Conservation (phyloP, 2,113 vertebrate species). For the Psittacula cyanocephala region DNA sequence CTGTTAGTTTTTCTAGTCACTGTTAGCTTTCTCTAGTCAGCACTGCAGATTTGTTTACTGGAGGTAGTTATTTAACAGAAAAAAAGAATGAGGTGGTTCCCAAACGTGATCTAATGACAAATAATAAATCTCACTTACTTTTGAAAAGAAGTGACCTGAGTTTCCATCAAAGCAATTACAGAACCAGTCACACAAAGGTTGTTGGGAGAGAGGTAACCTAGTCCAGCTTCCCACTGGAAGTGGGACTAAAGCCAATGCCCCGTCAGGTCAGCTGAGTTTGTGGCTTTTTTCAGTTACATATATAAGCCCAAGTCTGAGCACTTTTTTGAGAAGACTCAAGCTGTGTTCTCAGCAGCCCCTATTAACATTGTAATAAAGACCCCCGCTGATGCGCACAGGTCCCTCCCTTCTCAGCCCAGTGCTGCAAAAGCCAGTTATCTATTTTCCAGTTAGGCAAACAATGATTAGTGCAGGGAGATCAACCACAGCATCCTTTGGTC, state of each 20-base stretch:
- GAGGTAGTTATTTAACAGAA: not conserved
- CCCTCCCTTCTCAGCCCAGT: not conserved
- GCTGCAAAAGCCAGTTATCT: not conserved
- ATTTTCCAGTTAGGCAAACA: not conserved
- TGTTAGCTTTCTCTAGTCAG: slow-evolving; percentile 18
- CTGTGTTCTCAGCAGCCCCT: not conserved
- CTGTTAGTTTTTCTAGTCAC: not conserved
- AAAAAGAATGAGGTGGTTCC: not conserved
- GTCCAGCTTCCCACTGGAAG: rapidly evolving
- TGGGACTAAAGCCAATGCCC: not conserved
- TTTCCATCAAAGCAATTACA: not conserved
- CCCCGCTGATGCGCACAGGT: rapidly evolving
- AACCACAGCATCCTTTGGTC: not conserved
- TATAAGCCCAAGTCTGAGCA: not conserved
- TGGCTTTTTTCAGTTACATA: not conserved
- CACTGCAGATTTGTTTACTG: not conserved
- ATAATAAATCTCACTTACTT: slow-evolving; percentile 6
- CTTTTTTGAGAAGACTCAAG: not conserved
- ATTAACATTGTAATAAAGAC: not conserved
- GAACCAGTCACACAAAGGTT: not conserved
- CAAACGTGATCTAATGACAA: not conserved
- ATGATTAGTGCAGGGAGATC: not conserved
- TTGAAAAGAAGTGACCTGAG: not conserved
- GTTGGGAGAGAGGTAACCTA: not conserved
- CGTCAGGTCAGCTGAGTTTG: not conserved